phyloP scores from a whole-genome alignment of 2,797 vertebrate genomes.

The Paratrypauchen microcephalus region DNA sequence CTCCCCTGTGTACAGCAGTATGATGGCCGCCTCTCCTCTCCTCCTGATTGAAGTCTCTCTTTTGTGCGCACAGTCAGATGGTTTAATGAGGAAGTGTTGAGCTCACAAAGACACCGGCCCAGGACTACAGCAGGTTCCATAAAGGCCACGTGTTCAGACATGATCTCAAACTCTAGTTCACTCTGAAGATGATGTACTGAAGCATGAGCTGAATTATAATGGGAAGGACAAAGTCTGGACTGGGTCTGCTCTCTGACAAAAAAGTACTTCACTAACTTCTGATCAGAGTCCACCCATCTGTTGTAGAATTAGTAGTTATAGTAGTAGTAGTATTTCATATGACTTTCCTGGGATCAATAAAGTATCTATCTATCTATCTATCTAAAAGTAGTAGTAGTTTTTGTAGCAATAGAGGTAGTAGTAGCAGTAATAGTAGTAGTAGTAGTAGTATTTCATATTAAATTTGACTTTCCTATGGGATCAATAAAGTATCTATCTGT shows the following conservation, averaged over 20 bases:
- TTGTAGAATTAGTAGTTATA: background rate
- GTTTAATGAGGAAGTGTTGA: constrained; percentile 36
- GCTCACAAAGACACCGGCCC: constrained; percentile 28
- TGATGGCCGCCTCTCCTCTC: constrained; percentile 8
- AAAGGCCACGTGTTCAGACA: constrained; percentile 13
- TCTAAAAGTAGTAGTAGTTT: background rate
- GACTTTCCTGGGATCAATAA: too few species aligned
- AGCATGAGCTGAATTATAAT: background rate
- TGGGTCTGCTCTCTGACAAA: too few species aligned
- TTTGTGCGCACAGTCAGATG: constrained; percentile 34
- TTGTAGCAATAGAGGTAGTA: too few species aligned
- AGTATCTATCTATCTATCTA: too few species aligned
- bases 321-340: too few species aligned
- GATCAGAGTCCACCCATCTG: constrained; percentile 23
- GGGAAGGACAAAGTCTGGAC: background rate
- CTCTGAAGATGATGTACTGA: constrained; percentile 17
- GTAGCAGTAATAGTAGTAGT: too few species aligned
- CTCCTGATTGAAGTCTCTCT: constrained; percentile 27
- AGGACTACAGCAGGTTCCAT: constrained; percentile 14
- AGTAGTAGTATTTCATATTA: too few species aligned
- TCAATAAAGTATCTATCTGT: constrained; percentile 6
- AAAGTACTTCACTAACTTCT: constrained; percentile 40
- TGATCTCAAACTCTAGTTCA: constrained; percentile 11
- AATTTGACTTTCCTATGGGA: too few species aligned
- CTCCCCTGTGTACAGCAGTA: constrained; percentile 32